A percentile compares a stretch with the other conserved stretches of the same genome.
These are phyloP conservation scores for Lasioglossum marginatum DNA, from an alignment of 2,888 invertebrate species.

Conservation along the genomic window DNA sequence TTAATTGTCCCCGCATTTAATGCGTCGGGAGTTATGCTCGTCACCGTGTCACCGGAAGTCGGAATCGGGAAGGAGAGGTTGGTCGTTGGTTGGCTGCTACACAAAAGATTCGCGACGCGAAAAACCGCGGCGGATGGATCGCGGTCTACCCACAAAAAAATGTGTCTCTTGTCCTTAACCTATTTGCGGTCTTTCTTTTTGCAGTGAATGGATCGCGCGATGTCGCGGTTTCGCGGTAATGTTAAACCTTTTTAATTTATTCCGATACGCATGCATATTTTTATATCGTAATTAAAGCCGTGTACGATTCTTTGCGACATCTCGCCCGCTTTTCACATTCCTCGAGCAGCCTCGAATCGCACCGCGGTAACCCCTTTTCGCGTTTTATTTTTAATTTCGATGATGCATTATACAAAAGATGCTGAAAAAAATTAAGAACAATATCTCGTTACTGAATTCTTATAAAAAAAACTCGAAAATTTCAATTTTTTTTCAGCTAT, in stretches of 20 bases:
- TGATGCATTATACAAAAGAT: no score
- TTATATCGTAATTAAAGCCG: slow-evolving; percentile 30
- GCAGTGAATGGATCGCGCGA: not conserved
- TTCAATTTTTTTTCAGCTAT: no score
- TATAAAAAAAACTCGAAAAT: no score
- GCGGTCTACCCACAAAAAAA: not conserved
- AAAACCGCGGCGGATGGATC: slow-evolving; percentile 17
- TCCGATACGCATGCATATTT: slow-evolving; percentile 6
- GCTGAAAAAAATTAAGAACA: no score
- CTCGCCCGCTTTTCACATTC: not conserved
- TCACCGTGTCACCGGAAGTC: slow-evolving; percentile 66
- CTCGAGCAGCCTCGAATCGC: slow-evolving; percentile 27
- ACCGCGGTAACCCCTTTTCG: slow-evolving; percentile 15
- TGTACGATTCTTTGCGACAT: slow-evolving; percentile 10
- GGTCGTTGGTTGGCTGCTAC: not conserved
- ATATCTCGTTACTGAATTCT: no score
- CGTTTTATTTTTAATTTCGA: slow-evolving; percentile 47
- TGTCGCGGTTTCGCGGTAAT: slow-evolving; percentile 3
- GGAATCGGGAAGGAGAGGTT: slow-evolving; percentile 25
- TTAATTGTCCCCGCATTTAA: slow-evolving; percentile 77
- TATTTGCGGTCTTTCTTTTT: slow-evolving; percentile 19
- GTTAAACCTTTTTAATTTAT: slow-evolving; percentile 36
- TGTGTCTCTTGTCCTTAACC: slow-evolving; percentile 43
- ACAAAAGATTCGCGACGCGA: not conserved
- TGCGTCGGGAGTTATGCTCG: slow-evolving; percentile 65